Conservation (phyloP, 2,113 vertebrate species). For the Thalassoma bifasciatum region DNA sequence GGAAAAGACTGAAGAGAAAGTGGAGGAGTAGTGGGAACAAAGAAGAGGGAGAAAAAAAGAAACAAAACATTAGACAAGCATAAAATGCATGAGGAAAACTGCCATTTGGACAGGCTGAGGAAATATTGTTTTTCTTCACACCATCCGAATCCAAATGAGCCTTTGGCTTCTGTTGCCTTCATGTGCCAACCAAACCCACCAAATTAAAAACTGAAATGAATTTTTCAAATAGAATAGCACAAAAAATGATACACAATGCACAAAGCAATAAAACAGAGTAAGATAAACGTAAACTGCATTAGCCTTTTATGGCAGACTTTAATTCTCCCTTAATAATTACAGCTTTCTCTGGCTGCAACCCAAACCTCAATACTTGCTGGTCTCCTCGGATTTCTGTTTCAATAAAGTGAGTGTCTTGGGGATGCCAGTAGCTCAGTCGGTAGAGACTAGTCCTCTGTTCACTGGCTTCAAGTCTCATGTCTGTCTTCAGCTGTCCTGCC, state of each 20-base stretch:
- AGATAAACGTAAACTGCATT: neutral
- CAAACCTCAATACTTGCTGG: neutral
- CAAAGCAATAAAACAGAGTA: neutral
- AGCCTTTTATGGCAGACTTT: neutral
- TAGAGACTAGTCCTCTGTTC: too few species aligned
- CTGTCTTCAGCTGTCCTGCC: too few species aligned
- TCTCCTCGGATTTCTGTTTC: neutral
- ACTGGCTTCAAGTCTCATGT: too few species aligned
- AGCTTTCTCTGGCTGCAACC: neutral
- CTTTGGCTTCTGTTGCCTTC: conserved; percentile 3
- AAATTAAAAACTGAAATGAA: neutral
- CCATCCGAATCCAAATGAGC: neutral
- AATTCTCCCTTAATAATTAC: neutral
- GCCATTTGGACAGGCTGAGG: neutral
- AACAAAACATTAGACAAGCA: neutral
- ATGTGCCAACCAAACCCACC: neutral
- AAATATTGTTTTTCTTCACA: neutral
- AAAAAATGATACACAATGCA: too few species aligned
- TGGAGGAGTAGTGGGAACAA: neutral
- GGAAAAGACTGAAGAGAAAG: conserved; percentile 50
- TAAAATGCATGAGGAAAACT: neutral
- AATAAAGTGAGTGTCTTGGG: neutral
- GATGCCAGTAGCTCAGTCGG: too few species aligned
- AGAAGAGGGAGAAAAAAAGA: neutral
- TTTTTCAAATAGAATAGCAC: neutral